Evolutionary conservation across 2,888 invertebrate species (phyloP).

Genomic region (Dorcus hopei): DNA sequence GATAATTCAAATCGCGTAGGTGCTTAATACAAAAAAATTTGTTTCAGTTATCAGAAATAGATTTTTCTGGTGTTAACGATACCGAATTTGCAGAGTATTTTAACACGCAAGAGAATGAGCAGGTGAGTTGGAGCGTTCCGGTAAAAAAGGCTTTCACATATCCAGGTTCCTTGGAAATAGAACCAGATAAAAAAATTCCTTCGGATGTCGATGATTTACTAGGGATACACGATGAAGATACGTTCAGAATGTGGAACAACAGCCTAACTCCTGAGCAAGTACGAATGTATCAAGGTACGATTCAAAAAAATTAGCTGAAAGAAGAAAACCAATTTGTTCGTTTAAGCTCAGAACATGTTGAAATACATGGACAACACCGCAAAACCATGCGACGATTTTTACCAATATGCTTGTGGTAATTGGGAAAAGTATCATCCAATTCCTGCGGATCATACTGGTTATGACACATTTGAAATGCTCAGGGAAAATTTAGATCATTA

Average conservation of each 20-base stretch:
- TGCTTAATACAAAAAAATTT: neutral
- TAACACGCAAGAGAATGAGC: neutral
- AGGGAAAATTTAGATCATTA: conserved; percentile 75
- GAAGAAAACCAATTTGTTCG: neutral
- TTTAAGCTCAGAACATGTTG: conserved; percentile 63
- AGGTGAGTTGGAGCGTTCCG: neutral
- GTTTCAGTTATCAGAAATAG: neutral
- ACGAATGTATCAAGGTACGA: conserved; percentile 12
- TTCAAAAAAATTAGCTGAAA: neutral
- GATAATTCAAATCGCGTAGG: neutral
- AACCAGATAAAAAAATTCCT: neutral
- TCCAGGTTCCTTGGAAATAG: neutral
- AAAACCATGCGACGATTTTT: conserved; percentile 81
- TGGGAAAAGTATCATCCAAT: conserved; percentile 83
- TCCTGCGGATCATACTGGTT: conserved; percentile 83
- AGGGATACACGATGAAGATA: neutral
- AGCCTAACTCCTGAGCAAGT: conserved; percentile 10
- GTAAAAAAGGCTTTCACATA: neutral
- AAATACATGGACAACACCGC: conserved; percentile 70
- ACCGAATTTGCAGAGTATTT: neutral
- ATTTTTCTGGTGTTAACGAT: neutral
- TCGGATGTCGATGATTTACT: neutral
- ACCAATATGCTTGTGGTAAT: conserved; percentile 82
- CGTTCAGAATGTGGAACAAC: conserved; percentile 10
- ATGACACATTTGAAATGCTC: conserved; percentile 87